phyloP scores from a whole-genome alignment of 2,797 vertebrate genomes.

The Margarornis squamiger region DNA sequence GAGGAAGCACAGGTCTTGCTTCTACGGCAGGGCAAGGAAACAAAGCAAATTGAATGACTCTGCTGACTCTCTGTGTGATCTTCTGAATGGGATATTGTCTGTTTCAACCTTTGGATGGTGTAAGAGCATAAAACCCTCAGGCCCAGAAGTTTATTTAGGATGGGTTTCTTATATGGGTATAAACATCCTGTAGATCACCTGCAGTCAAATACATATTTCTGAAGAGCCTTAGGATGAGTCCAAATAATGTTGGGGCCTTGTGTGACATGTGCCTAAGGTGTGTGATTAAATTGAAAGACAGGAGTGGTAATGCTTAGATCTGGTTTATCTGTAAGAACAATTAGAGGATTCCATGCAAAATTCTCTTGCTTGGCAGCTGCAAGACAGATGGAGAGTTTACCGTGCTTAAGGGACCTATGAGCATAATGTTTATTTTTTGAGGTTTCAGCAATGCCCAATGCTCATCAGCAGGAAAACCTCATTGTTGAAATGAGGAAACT shows the following conservation, averaged over 20 bases:
- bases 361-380: neutral
- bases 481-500: neutral
- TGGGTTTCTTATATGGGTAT: neutral
- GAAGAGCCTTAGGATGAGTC: neutral
- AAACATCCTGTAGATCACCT: neutral
- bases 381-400: constrained; percentile 18
- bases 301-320: neutral
- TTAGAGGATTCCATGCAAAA: neutral
- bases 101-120: neutral
- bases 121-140: neutral
- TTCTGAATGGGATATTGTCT: neutral
- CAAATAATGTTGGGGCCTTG: neutral
- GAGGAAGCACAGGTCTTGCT: neutral
- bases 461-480: constrained; percentile 3
- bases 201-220: neutral
- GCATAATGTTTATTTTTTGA: constrained; percentile 17
- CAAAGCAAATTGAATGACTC: neutral
- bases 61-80: neutral
- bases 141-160: neutral
- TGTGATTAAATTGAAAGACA: neutral
- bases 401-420: neutral
- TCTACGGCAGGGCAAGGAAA: neutral
- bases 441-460: neutral
- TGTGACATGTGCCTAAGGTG: neutral
- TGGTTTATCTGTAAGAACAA: neutral